Conservation (phyloP, 1,140 invertebrate genomes). For the Tetramorium alpestre region DNA sequence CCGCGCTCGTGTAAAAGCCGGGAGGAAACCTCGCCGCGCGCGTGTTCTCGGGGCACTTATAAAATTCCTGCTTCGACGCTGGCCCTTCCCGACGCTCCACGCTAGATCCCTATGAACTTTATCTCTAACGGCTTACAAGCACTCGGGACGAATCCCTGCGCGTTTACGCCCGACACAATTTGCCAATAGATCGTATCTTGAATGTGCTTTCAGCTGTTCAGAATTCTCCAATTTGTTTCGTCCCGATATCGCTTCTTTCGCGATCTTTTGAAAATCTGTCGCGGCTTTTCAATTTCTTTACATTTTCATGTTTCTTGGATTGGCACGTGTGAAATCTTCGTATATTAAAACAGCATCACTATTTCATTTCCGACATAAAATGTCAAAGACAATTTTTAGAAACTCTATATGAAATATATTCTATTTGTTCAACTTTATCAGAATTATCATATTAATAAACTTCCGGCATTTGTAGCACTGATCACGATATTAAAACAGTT, state of each 20-base stretch:
- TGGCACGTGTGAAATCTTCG: not conserved
- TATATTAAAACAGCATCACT: not conserved
- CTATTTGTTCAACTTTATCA: not conserved
- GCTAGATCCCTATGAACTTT: constrained; percentile 25
- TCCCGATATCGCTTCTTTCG: not conserved
- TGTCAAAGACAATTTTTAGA: not conserved
- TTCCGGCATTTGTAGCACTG: not conserved
- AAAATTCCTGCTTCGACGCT: constrained; percentile 43
- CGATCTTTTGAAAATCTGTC: not conserved
- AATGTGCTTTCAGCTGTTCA: not conserved
- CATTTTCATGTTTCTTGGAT: constrained; percentile 16
- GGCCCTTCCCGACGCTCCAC: constrained; percentile 1
- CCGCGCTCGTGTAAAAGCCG: constrained; percentile 12
- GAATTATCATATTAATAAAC: not conserved
- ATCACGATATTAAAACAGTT: not conserved
- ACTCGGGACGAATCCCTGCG: constrained; percentile 31
- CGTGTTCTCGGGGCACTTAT: constrained; percentile 12
- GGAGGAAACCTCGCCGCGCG: constrained; percentile 27
- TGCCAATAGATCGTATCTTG: constrained; percentile 23
- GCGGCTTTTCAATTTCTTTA: not conserved
- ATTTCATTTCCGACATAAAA: not conserved
- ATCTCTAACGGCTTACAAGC: constrained; percentile 44
- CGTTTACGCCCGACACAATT: constrained; percentile 50
- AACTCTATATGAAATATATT: not conserved
- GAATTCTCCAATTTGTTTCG: not conserved